Evolutionary conservation across 2,113 vertebrate genomes (phyloP).

Genomic region (Maccullochella peelii): DNA sequence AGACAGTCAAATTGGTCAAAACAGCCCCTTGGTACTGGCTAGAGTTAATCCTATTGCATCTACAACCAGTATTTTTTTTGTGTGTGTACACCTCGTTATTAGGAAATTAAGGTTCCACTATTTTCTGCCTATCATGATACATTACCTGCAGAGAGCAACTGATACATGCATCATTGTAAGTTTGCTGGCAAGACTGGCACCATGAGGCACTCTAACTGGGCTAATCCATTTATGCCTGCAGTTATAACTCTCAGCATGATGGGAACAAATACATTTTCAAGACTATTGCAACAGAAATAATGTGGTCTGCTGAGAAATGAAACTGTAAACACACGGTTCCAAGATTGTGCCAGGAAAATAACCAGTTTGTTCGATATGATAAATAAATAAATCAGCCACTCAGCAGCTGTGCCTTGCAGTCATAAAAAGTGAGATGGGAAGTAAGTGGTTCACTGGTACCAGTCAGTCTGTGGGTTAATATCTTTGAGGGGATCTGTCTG

Average conservation of each 20-base stretch:
- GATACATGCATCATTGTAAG: background rate
- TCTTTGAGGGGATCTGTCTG: conserved; percentile 13
- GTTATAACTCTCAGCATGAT: background rate
- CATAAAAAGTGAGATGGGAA: background rate
- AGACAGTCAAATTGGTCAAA: too few species aligned
- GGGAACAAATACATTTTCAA: background rate
- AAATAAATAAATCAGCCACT: background rate
- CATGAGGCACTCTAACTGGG: background rate
- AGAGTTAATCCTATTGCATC: too few species aligned
- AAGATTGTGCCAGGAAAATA: background rate
- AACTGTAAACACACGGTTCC: too few species aligned
- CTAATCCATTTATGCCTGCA: background rate
- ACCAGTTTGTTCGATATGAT: background rate
- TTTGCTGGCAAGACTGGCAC: background rate
- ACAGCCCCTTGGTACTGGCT: too few species aligned
- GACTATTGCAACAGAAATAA: background rate
- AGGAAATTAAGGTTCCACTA: background rate
- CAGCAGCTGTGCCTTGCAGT: background rate
- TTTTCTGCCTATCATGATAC: background rate
- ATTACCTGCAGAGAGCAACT: background rate
- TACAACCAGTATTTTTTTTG: too few species aligned
- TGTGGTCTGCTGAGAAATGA: background rate
- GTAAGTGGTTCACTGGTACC: background rate
- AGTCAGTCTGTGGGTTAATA: background rate
- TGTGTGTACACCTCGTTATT: too few species aligned